Evolutionary conservation across 2,888 invertebrate species (phyloP).

Genomic region (Onthophagus sagittarius): DNA sequence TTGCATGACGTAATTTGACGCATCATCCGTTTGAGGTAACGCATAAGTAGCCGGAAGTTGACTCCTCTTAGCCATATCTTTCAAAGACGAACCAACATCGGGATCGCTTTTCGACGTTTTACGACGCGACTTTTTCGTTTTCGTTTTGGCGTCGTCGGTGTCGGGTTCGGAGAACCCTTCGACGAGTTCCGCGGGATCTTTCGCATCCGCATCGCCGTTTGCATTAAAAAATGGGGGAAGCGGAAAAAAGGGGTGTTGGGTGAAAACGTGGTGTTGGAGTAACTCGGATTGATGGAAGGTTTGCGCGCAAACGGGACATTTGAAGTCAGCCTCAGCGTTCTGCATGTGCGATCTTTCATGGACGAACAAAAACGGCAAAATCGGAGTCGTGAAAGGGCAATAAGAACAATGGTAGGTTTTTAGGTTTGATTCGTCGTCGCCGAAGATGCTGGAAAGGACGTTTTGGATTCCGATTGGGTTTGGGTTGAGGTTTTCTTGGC

Average conservation of each 20-base stretch:
- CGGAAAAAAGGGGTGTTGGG: slow-evolving; percentile 53
- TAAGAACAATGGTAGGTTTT: slow-evolving; percentile 86
- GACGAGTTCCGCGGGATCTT: slow-evolving; percentile 38
- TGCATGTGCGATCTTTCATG: slow-evolving; percentile 79
- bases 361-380: slow-evolving; percentile 85
- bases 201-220: slow-evolving; percentile 41
- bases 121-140: slow-evolving; percentile 45
- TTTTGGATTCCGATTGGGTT: slow-evolving; percentile 50
- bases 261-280: slow-evolving; percentile 61
- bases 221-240: slow-evolving; percentile 47
- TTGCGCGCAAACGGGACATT: slow-evolving; percentile 61
- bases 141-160: slow-evolving; percentile 29
- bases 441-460: slow-evolving; percentile 54
- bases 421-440: slow-evolving; percentile 52
- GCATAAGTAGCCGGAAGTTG: slow-evolving; percentile 63
- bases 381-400: slow-evolving; percentile 85
- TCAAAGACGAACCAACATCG: slow-evolving; percentile 51
- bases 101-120: slow-evolving; percentile 41
- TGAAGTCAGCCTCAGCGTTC: slow-evolving; percentile 39
- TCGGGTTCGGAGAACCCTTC: slow-evolving; percentile 20
- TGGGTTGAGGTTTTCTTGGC: slow-evolving; percentile 34
- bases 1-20: slow-evolving; percentile 73
- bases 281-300: slow-evolving; percentile 55
- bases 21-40: slow-evolving; percentile 51
- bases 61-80: slow-evolving; percentile 54